Evolutionary conservation across 2,888 invertebrate genomes (phyloP).

Genomic region (Thymelicus lineola): DNA sequence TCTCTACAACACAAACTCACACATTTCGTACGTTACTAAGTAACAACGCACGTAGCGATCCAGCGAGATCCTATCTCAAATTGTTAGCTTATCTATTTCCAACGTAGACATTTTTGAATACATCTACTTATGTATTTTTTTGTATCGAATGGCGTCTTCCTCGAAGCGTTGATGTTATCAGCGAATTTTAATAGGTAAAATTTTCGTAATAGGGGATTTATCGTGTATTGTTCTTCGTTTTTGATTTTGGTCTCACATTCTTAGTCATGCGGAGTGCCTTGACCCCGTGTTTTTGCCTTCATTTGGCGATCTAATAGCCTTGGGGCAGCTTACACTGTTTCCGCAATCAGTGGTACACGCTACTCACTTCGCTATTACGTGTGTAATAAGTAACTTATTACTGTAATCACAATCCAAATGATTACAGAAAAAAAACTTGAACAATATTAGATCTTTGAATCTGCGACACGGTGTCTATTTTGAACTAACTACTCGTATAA

Average conservation of each 20-base stretch:
- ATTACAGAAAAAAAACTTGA: constrained; percentile 4
- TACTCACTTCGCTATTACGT: constrained; percentile 27
- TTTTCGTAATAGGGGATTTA: constrained; percentile 41
- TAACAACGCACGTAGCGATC: neutral
- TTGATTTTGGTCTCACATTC: constrained; percentile 62
- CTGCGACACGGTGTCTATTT: constrained; percentile 6
- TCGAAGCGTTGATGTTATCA: constrained; percentile 18
- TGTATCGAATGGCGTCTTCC: constrained; percentile 10
- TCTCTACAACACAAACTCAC: neutral
- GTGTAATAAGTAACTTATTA: constrained; percentile 25
- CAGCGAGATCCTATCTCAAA: neutral
- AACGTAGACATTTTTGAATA: constrained; percentile 1
- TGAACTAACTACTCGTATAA: neutral
- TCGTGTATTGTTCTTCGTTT: constrained; percentile 63
- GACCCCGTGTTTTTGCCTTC: constrained; percentile 72
- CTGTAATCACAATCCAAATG: neutral
- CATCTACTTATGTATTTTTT: neutral
- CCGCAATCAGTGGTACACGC: constrained; percentile 68
- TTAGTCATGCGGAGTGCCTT: constrained; percentile 69
- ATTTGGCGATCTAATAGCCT: constrained; percentile 70
- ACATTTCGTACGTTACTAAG: neutral
- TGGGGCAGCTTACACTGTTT: constrained; percentile 67
- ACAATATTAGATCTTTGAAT: neutral
- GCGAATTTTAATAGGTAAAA: constrained; percentile 27
- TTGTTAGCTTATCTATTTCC: neutral